These are phyloP conservation scores for Taeniopygia guttata DNA, from an alignment of 2,797 vertebrate species.

Conservation along the genomic window DNA sequence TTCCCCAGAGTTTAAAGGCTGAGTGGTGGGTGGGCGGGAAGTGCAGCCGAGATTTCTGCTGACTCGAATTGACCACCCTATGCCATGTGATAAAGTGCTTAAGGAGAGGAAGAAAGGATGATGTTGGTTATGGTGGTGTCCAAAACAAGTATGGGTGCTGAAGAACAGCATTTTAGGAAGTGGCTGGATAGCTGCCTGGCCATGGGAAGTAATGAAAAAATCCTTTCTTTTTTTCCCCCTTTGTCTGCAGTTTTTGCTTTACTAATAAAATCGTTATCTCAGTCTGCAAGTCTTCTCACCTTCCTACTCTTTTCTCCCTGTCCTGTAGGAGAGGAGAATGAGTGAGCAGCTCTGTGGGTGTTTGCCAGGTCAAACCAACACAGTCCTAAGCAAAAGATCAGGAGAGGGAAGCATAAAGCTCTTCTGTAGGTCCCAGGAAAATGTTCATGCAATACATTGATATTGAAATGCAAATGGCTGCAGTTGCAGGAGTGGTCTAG, in stretches of 20 bases:
- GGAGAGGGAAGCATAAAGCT: background rate
- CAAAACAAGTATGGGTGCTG: background rate
- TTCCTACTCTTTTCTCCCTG: background rate
- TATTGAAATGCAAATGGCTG: background rate
- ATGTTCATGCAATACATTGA: background rate
- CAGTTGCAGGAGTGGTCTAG: background rate
- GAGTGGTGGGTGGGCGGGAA: background rate
- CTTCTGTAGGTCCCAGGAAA: background rate
- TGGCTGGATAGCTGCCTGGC: background rate
- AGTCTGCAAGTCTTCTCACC: background rate
- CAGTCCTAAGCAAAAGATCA: background rate
- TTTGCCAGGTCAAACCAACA: background rate
- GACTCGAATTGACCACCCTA: background rate
- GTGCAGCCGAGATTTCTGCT: background rate
- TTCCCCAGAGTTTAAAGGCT: background rate
- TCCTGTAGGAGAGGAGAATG: background rate
- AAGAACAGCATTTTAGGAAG: background rate
- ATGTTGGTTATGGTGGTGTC: background rate
- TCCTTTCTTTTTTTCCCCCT: accelerated
- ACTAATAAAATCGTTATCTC: background rate
- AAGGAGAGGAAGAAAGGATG: background rate
- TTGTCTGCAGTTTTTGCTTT: background rate
- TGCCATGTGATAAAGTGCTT: background rate
- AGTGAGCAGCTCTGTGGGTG: background rate
- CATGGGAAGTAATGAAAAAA: background rate